These are phyloP conservation scores for Habrosyne pyritoides DNA, from an alignment of 2,888 invertebrate species.

Conservation along the genomic window DNA sequence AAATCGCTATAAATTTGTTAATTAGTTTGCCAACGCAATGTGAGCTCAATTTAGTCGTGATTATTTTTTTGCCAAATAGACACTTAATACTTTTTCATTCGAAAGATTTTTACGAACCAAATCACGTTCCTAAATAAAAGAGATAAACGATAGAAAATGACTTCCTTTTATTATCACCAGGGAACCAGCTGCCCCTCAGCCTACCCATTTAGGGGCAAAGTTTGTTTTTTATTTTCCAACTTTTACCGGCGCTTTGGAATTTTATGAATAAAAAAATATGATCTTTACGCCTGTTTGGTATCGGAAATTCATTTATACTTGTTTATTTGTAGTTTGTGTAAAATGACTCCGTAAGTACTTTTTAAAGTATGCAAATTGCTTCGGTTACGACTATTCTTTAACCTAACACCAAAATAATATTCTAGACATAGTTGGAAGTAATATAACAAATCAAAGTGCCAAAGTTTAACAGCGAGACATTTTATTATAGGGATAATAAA, in stretches of 20 bases:
- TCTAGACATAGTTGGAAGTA: too few relatives aligned
- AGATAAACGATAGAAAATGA: slow-evolving; percentile 24
- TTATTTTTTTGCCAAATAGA: too few relatives aligned
- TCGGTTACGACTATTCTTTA: too few relatives aligned
- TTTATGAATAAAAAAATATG: not conserved
- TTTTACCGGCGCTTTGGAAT: slow-evolving; percentile 22
- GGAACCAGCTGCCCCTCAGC: slow-evolving; percentile 32
- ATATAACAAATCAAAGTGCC: too few relatives aligned
- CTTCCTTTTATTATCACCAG: slow-evolving; percentile 30
- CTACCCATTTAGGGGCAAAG: slow-evolving; percentile 27
- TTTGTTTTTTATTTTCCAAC: slow-evolving; percentile 28
- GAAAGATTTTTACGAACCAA: not conserved
- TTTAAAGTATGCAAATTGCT: too few relatives aligned
- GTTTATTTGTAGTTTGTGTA: not conserved
- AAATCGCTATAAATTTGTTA: too few relatives aligned
- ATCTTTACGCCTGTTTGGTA: not conserved
- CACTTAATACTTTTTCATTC: too few relatives aligned
- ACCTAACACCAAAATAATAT: too few relatives aligned
- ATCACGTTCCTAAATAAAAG: slow-evolving; percentile 16
- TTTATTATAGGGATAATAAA: not conserved
- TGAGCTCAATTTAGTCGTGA: too few relatives aligned
- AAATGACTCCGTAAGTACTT: too few relatives aligned
- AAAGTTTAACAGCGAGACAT: not conserved
- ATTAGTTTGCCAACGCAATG: too few relatives aligned
- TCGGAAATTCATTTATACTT: not conserved